phyloP scores from a whole-genome alignment of 2,888 invertebrate species.

The Liodrosophila aerea region DNA sequence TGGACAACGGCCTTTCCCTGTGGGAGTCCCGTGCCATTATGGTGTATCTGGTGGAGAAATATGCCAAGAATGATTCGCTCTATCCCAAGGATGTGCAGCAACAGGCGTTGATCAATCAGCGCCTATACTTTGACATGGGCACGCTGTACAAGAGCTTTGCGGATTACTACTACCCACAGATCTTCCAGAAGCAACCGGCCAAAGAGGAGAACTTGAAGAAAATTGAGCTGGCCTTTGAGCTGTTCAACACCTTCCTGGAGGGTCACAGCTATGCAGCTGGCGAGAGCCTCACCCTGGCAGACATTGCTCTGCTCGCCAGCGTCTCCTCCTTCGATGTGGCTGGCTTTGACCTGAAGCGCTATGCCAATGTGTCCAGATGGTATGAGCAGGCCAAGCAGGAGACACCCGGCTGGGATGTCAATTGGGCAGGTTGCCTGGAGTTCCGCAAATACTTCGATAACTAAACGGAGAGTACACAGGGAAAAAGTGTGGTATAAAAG shows the following conservation, averaged over 20 bases:
- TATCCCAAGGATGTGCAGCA: conserved; percentile 89
- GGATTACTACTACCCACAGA: conserved; percentile 87
- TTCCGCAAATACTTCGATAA: conserved; percentile 82
- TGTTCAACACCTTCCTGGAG: conserved; percentile 87
- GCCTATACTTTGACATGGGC: conserved; percentile 90
- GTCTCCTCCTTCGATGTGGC: conserved; percentile 88
- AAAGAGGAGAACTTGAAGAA: conserved; percentile 87
- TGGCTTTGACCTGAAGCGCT: conserved; percentile 86
- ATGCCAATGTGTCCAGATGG: conserved; percentile 87
- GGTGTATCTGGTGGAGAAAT: conserved; percentile 89
- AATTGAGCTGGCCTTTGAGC: conserved; percentile 86
- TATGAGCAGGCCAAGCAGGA: conserved; percentile 84
- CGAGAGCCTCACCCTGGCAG: conserved; percentile 88
- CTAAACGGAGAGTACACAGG: conserved; percentile 7
- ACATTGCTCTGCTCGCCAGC: conserved; percentile 87
- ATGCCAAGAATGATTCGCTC: conserved; percentile 88
- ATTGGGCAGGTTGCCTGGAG: conserved; percentile 84
- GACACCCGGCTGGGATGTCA: conserved; percentile 85
- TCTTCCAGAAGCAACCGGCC: conserved; percentile 85
- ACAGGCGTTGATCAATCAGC: conserved; percentile 89
- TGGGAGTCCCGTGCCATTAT: conserved; percentile 94
- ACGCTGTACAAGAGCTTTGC: conserved; percentile 87
- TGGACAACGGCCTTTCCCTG: conserved; percentile 90
- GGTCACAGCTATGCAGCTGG: conserved; percentile 88
- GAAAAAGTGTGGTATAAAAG: too few relatives aligned